phyloP scores from a whole-genome alignment of 2,113 vertebrate species.

The Hippocampus guttulatus region DNA sequence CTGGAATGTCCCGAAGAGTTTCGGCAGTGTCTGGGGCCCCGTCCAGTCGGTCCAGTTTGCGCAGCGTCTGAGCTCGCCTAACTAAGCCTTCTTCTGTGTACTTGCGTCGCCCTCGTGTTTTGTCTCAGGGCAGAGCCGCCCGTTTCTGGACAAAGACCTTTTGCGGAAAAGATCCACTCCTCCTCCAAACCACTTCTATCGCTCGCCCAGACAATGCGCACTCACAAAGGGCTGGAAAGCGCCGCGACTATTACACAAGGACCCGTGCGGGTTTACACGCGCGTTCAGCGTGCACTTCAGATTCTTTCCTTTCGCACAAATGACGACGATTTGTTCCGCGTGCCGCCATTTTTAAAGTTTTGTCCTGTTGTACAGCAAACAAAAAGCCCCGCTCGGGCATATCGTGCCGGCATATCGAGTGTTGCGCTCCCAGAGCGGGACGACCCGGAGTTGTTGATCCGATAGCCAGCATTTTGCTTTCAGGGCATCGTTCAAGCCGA shows the following conservation, averaged over 20 bases:
- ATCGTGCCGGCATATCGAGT: too few relatives aligned
- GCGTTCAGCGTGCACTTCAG: neutral
- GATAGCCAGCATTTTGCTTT: conserved; percentile 19
- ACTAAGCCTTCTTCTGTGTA: conserved; percentile 20
- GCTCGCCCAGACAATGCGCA: conserved; percentile 45
- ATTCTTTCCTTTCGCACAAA: neutral
- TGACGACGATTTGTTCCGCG: neutral
- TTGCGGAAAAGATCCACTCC: conserved; percentile 48
- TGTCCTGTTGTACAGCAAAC: neutral
- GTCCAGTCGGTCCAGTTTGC: conserved; percentile 13
- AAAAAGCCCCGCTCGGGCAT: too few relatives aligned
- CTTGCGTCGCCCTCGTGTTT: conserved; percentile 48
- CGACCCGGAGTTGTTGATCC: conserved; percentile 34
- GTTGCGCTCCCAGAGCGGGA: too few relatives aligned
- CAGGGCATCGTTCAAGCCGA: conserved; percentile 33
- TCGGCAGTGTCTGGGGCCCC: conserved; percentile 2
- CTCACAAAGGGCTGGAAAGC: conserved; percentile 51
- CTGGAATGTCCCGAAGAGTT: neutral
- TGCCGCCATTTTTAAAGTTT: too few relatives aligned
- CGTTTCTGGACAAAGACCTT: conserved; percentile 56
- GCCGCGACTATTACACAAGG: conserved; percentile 14
- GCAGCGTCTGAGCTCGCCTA: conserved; percentile 2
- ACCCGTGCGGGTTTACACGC: neutral
- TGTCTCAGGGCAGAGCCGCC: conserved; percentile 51
- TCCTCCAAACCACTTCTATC: conserved; percentile 66